Percentiles rank a stretch among this genome's conserved stretches.
phyloP scores from a whole-genome alignment of 2,113 vertebrate species.

The Peromyscus maniculatus region DNA sequence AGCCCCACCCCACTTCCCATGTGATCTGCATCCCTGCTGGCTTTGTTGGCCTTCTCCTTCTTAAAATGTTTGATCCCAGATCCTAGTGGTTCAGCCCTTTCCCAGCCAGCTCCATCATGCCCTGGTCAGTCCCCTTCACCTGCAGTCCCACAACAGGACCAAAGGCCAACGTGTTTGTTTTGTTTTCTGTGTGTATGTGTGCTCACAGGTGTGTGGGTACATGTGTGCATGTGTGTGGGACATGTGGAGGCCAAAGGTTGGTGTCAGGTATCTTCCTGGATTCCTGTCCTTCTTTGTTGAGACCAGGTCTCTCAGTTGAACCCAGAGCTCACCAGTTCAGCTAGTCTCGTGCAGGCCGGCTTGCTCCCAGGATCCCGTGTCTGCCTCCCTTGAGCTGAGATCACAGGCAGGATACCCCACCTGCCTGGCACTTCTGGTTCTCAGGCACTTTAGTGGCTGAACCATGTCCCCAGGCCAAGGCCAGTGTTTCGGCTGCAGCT shows the following conservation, averaged over 20 bases:
- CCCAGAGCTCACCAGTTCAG: not conserved
- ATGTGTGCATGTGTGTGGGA: no score
- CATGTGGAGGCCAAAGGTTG: not conserved
- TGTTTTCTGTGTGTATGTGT: not conserved
- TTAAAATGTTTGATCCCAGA: not conserved
- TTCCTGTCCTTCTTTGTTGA: not conserved
- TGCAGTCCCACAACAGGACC: not conserved
- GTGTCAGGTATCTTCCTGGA: not conserved
- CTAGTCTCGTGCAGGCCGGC: not conserved
- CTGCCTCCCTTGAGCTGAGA: not conserved
- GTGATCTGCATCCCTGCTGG: not conserved
- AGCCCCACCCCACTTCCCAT: not conserved
- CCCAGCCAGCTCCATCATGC: not conserved
- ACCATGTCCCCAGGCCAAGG: not conserved
- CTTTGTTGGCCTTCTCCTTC: not conserved
- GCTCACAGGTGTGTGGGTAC: not conserved
- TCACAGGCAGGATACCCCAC: not conserved
- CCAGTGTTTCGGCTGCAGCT: not conserved
- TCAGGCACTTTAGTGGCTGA: not conserved
- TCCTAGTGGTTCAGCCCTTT: not conserved
- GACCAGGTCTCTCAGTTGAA: not conserved
- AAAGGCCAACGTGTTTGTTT: not conserved
- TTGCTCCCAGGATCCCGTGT: not conserved
- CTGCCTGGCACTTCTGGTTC: no score
- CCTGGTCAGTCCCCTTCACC: not conserved